phyloP scores from a whole-genome alignment of 2,888 invertebrate genomes.

The Pseudoips prasinana region DNA sequence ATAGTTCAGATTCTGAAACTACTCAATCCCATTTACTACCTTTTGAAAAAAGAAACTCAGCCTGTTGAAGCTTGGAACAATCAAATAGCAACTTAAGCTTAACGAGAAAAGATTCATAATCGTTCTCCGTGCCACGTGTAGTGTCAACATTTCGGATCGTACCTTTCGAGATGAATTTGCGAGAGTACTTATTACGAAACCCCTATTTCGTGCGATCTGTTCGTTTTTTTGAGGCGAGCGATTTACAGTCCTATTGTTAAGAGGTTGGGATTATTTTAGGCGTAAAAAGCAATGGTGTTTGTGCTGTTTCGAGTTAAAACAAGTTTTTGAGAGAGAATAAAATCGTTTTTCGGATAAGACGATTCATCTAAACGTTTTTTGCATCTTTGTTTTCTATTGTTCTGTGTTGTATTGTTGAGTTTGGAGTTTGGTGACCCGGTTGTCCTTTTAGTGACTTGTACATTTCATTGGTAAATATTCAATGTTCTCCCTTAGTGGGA shows the following conservation, averaged over 20 bases:
- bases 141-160: conserved; percentile 43
- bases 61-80: conserved; percentile 27
- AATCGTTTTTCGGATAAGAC: conserved; percentile 53
- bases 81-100: conserved; percentile 43
- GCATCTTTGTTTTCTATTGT: conserved; percentile 42
- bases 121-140: conserved; percentile 33
- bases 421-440: conserved; percentile 19
- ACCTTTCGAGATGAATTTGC: conserved; percentile 39
- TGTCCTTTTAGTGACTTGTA: conserved; percentile 19
- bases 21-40: conserved; percentile 30
- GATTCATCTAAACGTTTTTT: conserved; percentile 46
- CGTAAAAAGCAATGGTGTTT: conserved; percentile 24
- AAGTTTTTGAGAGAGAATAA: conserved; percentile 36
- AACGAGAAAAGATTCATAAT: conserved; percentile 46
- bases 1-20: conserved; percentile 33
- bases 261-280: conserved; percentile 36
- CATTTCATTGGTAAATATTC: no score
- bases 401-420: conserved; percentile 19
- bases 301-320: conserved; percentile 16
- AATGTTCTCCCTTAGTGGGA: no score
- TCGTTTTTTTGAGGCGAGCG: conserved; percentile 18
- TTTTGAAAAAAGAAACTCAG: conserved; percentile 17
- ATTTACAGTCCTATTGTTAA: conserved; percentile 44
- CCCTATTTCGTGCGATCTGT: conserved; percentile 30
- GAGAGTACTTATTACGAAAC: conserved; percentile 45